These are phyloP conservation scores for Gnathonemus longibarbis DNA, from an alignment of 2,113 vertebrate species.

Conservation along the genomic window DNA sequence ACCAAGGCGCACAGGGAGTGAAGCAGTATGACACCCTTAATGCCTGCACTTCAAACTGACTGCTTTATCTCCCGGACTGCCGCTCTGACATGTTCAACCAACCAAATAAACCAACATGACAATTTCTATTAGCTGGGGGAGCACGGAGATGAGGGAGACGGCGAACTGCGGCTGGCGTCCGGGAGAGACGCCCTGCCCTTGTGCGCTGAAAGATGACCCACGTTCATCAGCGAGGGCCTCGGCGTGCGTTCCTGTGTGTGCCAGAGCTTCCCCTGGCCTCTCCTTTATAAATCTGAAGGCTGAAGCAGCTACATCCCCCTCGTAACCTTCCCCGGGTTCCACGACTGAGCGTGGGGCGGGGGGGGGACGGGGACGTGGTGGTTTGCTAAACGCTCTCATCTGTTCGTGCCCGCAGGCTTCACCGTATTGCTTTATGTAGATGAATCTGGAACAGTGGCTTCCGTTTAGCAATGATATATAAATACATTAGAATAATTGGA, in stretches of 20 bases:
- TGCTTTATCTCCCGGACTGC: not conserved
- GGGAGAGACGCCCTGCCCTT: not conserved
- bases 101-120: constrained; percentile 8
- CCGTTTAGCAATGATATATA: constrained; percentile 75
- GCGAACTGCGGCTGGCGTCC: not conserved
- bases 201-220: not conserved
- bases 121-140: not conserved
- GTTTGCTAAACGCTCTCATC: constrained; percentile 76
- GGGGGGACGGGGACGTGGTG: constrained; percentile 36
- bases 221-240: not conserved
- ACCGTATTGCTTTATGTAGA: constrained; percentile 84
- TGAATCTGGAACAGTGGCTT: constrained; percentile 81
- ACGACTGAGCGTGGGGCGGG: constrained; percentile 24
- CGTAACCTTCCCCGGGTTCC: constrained; percentile 35
- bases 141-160: constrained; percentile 39
- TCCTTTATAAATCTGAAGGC: constrained; percentile 45
- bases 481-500: constrained; percentile 59
- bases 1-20: not conserved
- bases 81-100: constrained; percentile 10
- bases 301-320: constrained; percentile 25
- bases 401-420: constrained; percentile 73
- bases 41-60: not conserved
- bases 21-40: not conserved
- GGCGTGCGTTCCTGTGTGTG: not conserved
- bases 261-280: not conserved